Base-by-base conservation (phyloP, 2,888 invertebrate species). In the Dolichopus griseipennis region DNA sequence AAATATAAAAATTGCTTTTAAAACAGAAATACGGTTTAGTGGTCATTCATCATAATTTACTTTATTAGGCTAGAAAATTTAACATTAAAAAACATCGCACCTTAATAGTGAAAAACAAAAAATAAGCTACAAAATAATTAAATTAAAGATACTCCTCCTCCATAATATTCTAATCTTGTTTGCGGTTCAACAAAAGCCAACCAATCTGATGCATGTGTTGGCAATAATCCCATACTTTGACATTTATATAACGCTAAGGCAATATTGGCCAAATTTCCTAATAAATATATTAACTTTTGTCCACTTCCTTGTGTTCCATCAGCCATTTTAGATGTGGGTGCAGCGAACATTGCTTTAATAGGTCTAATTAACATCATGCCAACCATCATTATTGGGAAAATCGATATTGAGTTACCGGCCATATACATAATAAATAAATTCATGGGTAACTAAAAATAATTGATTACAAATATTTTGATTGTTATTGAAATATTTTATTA, bases 301-400 rank as follows among this genome's bases (percentile, higher is more conserved):
- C 93, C 88, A 62, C 87, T 85, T 1, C 94, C 93, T 81, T 93
- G 94, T 62, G 91, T 90, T 34, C 95, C 95, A 82, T 96, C 96
- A 68, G 97, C 93, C 86, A 94, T 90, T 83, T 95, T 95, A 76
- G 97, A 97, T 41, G 96, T 91, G 77, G 90, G 90, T 61, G 95
- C 91, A 0, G 94, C 85, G 79, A 98, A 93, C 68, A 99, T 85
- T 3, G 98, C 97, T 83, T 98, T 97, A 34, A 98, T 88, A 2
- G 98, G 98, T 71, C 97, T 85, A 76, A 98, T 91, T 75, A 98
- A 90, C 83, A 99, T 86, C 99, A 99, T 99, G 64, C 97, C 97
- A 10, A 99, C 97, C 99, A 99, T 99, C 99, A 99, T 99, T 65
- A 99, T 99, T 0, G 99, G 99, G 76, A 99, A 98, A 75, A 99